Percentiles rank a stretch among this genome's conserved stretches.
Evolutionary conservation across 2,797 vertebrate species (phyloP).

Genomic region (Microctenopoma lineatum): DNA sequence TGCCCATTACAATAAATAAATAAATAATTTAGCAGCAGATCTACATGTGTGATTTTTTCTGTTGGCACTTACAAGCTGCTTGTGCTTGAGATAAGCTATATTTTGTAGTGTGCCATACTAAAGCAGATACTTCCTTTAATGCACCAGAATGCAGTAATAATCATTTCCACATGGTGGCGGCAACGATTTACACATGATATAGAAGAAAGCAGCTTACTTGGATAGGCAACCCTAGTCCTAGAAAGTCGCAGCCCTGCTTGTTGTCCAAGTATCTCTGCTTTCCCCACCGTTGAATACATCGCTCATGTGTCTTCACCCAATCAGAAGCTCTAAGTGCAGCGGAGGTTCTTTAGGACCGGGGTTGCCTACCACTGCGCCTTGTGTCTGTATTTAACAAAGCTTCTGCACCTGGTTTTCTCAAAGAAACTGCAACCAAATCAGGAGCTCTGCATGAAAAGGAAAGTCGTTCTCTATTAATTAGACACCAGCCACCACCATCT

Average conservation of each 20-base stretch:
- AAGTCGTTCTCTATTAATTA: constrained; percentile 25
- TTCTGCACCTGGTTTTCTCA: background rate
- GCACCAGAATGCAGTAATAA: constrained; percentile 35
- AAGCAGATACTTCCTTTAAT: no score
- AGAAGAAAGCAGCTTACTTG: no score
- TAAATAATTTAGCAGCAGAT: background rate
- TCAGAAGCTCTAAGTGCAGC: no score
- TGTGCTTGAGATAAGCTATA: background rate
- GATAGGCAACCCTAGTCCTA: no score
- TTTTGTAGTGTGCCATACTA: background rate
- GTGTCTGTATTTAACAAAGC: background rate
- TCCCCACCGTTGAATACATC: no score
- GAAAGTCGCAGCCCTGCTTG: no score
- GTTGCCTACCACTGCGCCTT: background rate
- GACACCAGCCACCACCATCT: background rate
- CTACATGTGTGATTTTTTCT: background rate
- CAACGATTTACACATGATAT: constrained; percentile 56
- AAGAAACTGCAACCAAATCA: background rate
- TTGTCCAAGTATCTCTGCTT: no score
- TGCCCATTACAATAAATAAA: background rate
- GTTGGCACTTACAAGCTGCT: background rate
- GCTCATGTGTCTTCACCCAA: no score
- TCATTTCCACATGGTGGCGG: constrained; percentile 71
- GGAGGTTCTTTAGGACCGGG: no score
- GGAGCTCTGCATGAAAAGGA: constrained; percentile 2